These are phyloP conservation scores for Deilephila elpenor DNA, from an alignment of 2,888 invertebrate species.

Conservation along the genomic window DNA sequence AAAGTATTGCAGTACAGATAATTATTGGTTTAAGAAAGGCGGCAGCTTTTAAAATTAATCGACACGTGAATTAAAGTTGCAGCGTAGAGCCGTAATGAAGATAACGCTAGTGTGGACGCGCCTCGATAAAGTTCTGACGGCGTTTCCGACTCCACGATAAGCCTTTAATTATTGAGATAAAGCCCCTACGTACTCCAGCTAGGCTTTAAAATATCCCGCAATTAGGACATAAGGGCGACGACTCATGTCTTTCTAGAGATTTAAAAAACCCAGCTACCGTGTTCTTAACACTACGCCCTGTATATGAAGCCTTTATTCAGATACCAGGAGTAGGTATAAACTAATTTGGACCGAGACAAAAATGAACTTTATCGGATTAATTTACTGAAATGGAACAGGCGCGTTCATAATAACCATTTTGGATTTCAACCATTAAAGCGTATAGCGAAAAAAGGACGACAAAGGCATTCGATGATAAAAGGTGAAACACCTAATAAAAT, in stretches of 20 bases:
- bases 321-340: background rate
- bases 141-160: slow-evolving; percentile 73
- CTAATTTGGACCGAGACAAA: slow-evolving; percentile 9
- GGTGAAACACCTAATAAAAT: slow-evolving; percentile 31
- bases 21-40: slow-evolving; percentile 75
- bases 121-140: slow-evolving; percentile 77
- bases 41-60: slow-evolving; percentile 80
- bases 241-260: slow-evolving; percentile 40
- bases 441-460: slow-evolving; percentile 9
- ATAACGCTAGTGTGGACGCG: slow-evolving; percentile 73
- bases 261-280: slow-evolving; percentile 37
- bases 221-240: slow-evolving; percentile 50
- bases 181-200: slow-evolving; percentile 50
- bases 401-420: background rate
- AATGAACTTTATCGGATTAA: background rate
- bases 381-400: background rate
- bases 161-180: slow-evolving; percentile 79
- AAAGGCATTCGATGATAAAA: slow-evolving; percentile 3
- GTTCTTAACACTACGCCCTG: background rate
- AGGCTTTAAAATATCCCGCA: slow-evolving; percentile 56
- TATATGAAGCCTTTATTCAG: slow-evolving; percentile 5
- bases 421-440: background rate
- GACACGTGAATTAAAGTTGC: slow-evolving; percentile 78
- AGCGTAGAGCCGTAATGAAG: slow-evolving; percentile 76
- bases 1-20: slow-evolving; percentile 68